phyloP scores from a whole-genome alignment of 1,140 invertebrate genomes.

The Drosophila virilis region DNA sequence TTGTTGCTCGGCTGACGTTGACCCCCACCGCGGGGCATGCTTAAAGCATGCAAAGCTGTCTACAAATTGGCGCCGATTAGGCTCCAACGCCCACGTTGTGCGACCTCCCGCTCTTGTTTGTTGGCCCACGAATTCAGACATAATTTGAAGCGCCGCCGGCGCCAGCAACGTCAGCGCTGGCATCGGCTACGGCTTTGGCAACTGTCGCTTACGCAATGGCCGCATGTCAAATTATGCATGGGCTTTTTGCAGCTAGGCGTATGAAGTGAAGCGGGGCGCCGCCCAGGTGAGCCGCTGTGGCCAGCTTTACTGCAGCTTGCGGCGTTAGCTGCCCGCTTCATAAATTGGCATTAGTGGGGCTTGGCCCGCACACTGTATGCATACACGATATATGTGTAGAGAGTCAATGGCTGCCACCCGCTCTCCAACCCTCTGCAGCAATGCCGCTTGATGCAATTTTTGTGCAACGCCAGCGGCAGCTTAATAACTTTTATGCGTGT shows the following conservation, averaged over 20 bases:
- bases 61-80: constrained; percentile 76
- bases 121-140: constrained; percentile 58
- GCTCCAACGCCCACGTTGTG: constrained; percentile 20
- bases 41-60: constrained; percentile 64
- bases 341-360: constrained; percentile 75
- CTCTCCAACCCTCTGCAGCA: background rate
- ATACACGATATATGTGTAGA: background rate
- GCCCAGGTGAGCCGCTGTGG: constrained; percentile 13
- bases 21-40: constrained; percentile 29
- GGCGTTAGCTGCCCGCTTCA: constrained; percentile 41
- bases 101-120: background rate
- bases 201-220: constrained; percentile 72
- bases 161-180: constrained; percentile 5
- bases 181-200: constrained; percentile 20
- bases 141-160: constrained; percentile 61
- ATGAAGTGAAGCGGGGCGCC: background rate
- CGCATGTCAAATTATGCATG: constrained; percentile 76
- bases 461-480: constrained; percentile 63
- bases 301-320: constrained; percentile 44
- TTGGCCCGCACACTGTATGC: background rate
- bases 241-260: constrained; percentile 5
- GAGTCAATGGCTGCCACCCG: background rate
- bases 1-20: constrained; percentile 36
- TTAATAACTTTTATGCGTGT: constrained; percentile 81
- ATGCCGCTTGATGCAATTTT: constrained; percentile 57